phyloP scores from a whole-genome alignment of 2,888 invertebrate genomes.

The Mesorhabditis belari region DNA sequence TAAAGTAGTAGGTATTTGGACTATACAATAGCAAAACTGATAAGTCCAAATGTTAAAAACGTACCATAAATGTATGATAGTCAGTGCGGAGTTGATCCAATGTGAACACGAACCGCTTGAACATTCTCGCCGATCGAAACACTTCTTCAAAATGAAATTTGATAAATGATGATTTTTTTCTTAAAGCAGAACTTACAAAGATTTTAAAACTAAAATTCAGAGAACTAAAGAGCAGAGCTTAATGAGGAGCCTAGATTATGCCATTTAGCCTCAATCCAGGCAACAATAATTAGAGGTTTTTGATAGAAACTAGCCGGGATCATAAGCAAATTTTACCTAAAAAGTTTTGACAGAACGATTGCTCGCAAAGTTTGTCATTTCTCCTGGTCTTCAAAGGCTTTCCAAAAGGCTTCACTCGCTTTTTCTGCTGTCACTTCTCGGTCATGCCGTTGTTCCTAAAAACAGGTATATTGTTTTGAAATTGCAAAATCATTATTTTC shows the following conservation, averaged over 20 bases:
- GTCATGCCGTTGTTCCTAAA: neutral
- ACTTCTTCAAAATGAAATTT: slow-evolving; percentile 8
- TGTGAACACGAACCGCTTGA: slow-evolving; percentile 11
- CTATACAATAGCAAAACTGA: no score
- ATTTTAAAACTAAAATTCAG: no score
- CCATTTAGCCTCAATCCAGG: no score
- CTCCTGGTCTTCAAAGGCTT: neutral
- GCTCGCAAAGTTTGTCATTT: neutral
- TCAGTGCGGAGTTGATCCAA: slow-evolving; percentile 8
- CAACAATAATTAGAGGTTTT: no score
- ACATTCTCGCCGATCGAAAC: slow-evolving; percentile 14
- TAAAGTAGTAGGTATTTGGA: no score
- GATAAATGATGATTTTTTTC: no score
- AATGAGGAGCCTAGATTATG: no score
- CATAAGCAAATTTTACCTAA: no score
- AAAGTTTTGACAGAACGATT: neutral
- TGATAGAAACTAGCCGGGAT: no score
- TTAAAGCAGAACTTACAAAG: no score
- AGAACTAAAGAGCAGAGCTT: no score
- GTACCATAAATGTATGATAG: neutral
- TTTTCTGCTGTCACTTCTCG: neutral
- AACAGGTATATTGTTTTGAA: neutral
- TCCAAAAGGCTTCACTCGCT: neutral
- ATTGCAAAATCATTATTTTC: no score
- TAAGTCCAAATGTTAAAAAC: neutral